Evolutionary conservation across 2,888 invertebrate genomes (phyloP).

Genomic region (Xanthorhoe spadicearia): DNA sequence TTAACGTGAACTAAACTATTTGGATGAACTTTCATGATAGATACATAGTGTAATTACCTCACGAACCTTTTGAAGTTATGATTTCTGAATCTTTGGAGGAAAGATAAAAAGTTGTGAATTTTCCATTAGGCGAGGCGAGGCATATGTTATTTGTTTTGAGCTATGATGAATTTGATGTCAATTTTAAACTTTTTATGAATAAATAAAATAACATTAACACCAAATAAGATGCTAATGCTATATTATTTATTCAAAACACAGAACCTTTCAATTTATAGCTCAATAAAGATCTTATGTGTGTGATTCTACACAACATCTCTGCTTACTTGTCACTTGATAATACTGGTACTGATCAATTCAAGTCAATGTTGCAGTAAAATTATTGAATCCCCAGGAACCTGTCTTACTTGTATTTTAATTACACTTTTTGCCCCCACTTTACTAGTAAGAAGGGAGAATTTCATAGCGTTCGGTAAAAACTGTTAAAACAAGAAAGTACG

Average conservation of each 20-base stretch:
- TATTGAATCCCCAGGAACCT: slow-evolving; percentile 1
- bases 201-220: not conserved
- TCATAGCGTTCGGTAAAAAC: not conserved
- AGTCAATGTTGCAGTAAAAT: not conserved
- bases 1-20: no score
- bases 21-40: no score
- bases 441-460: not conserved
- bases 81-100: no score
- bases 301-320: not conserved
- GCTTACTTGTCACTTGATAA: not conserved
- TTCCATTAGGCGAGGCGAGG: no score
- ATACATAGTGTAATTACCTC: no score
- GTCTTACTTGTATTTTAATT: not conserved
- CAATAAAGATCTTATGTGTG: not conserved
- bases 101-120: no score
- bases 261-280: not conserved
- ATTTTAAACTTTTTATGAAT: no score
- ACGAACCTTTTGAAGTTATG: no score
- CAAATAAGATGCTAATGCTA: not conserved
- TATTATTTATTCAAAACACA: not conserved
- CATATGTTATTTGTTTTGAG: no score
- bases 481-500: slow-evolving; percentile 52
- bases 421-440: not conserved
- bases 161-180: no score
- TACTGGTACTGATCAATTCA: not conserved